These are phyloP conservation scores for Mesocricetus auratus DNA, from an alignment of 2,113 vertebrate genomes.

Conservation along the genomic window DNA sequence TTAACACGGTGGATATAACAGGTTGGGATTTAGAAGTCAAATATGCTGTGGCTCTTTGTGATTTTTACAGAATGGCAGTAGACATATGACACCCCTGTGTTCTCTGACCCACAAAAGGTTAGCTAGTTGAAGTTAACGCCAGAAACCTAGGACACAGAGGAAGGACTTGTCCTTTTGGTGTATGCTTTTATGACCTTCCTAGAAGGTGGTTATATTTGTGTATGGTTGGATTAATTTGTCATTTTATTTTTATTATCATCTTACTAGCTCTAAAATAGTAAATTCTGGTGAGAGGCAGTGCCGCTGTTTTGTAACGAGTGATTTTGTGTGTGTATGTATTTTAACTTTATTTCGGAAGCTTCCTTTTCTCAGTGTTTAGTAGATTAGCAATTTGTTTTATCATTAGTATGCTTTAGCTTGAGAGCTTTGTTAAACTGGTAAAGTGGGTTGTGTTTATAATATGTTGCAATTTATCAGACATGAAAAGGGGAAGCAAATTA, in stretches of 20 bases:
- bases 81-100: not conserved
- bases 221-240: constrained; percentile 40
- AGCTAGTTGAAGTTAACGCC: constrained; percentile 54
- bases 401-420: constrained; percentile 49
- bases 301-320: constrained; percentile 41
- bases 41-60: not conserved
- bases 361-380: constrained; percentile 50
- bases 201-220: not conserved
- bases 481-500: constrained; percentile 58
- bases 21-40: not conserved
- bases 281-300: not conserved
- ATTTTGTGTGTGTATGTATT: not conserved
- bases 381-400: constrained; percentile 58
- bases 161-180: not conserved
- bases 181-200: constrained; percentile 58
- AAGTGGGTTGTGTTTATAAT: constrained; percentile 58
- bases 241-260: constrained; percentile 56
- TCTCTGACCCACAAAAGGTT: not conserved
- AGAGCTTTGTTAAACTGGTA: constrained; percentile 56
- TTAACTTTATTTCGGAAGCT: constrained; percentile 65
- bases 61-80: not conserved
- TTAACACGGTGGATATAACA: constrained; percentile 3
- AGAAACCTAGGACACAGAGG: not conserved
- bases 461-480: constrained; percentile 40
- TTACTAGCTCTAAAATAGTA: constrained; percentile 47